Evolutionary conservation across 1,140 invertebrate species (phyloP).

Genomic region (Teleogryllus occipitalis): DNA sequence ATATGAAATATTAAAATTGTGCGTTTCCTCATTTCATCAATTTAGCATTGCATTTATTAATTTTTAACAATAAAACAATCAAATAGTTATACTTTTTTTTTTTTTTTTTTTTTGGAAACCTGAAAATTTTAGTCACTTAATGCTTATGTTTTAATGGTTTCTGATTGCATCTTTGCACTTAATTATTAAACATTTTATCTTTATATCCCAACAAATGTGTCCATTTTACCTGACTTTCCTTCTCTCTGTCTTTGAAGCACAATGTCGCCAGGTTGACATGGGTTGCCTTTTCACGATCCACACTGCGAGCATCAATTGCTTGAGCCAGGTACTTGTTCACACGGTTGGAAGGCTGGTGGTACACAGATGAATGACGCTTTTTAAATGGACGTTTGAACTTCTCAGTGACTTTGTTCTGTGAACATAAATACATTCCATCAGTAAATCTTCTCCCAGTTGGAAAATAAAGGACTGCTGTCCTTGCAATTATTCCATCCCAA

Average conservation of each 20-base stretch:
- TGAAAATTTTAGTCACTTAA: too few species aligned
- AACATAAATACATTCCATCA: conserved; percentile 13
- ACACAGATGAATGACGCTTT: conserved; percentile 76
- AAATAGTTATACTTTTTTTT: too few species aligned
- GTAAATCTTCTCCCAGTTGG: neutral
- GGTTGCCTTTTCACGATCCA: conserved; percentile 79
- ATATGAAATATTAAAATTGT: too few species aligned
- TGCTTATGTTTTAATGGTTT: too few species aligned
- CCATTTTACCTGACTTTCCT: conserved; percentile 58
- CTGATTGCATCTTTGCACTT: too few species aligned
- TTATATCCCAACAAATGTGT: neutral
- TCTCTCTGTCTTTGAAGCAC: conserved; percentile 73
- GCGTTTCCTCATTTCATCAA: too few species aligned
- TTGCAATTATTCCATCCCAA: neutral
- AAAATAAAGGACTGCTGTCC: neutral
- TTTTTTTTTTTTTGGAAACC: too few species aligned
- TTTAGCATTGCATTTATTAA: too few species aligned
- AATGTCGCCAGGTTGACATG: conserved; percentile 78
- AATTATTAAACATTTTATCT: too few species aligned
- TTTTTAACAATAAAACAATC: too few species aligned
- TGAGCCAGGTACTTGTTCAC: conserved; percentile 86
- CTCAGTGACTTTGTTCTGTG: conserved; percentile 72
- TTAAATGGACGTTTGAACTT: conserved; percentile 81
- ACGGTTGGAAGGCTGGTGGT: conserved; percentile 74
- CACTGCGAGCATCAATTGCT: conserved; percentile 81